Percentiles rank a stretch among this genome's conserved stretches.
These are phyloP conservation scores for Drosophila mayaguana DNA, from an alignment of 2,888 invertebrate species.

Conservation along the genomic window DNA sequence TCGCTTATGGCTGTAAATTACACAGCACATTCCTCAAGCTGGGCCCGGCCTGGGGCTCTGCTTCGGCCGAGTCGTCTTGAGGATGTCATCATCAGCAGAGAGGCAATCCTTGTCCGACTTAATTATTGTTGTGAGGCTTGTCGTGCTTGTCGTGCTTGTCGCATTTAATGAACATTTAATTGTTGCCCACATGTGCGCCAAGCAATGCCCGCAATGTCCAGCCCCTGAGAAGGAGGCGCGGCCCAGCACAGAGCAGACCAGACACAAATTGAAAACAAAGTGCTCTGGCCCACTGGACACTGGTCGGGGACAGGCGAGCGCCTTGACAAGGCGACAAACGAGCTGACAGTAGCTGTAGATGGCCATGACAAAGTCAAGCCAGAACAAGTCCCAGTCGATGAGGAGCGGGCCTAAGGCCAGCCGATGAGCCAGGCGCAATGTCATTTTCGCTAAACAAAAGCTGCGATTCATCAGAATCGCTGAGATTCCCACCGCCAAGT, in stretches of 20 bases:
- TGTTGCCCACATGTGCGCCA: conserved; percentile 71
- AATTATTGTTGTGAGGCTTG: conserved; percentile 64
- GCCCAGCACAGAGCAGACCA: conserved; percentile 7
- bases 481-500: conserved; percentile 54
- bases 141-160: conserved; percentile 66
- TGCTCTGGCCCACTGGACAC: conserved; percentile 60
- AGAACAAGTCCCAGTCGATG: conserved; percentile 18
- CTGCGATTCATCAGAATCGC: conserved; percentile 67
- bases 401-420: neutral
- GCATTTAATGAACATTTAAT: conserved; percentile 80
- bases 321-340: conserved; percentile 52
- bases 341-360: conserved; percentile 50
- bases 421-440: conserved; percentile 41
- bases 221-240: neutral
- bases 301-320: conserved; percentile 5
- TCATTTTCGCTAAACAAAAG: conserved; percentile 60
- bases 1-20: conserved; percentile 60
- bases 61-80: neutral
- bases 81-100: conserved; percentile 71
- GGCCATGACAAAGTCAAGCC: conserved; percentile 51
- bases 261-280: conserved; percentile 66
- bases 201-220: conserved; percentile 55
- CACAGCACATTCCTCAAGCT: conserved; percentile 63
- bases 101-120: conserved; percentile 36
- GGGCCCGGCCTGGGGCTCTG: neutral